Evolutionary conservation across 2,888 invertebrate species (phyloP).

Genomic region (Scelioninae gen. 1): DNA sequence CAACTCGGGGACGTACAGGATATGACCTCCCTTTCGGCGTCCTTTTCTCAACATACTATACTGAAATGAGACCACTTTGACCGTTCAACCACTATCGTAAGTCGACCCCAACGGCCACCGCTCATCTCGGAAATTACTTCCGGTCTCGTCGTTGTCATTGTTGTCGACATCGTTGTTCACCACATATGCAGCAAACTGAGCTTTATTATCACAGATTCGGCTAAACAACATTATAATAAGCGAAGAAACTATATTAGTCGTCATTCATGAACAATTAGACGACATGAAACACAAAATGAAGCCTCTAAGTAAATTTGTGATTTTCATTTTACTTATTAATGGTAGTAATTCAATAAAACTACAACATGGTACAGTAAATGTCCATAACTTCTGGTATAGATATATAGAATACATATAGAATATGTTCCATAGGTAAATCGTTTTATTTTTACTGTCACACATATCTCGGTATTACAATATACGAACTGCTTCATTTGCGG

Average conservation of each 20-base stretch:
- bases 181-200: conserved; percentile 62
- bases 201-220: conserved; percentile 46
- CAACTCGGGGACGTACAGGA: conserved; percentile 81
- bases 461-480: no score
- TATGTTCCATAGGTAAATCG: no score
- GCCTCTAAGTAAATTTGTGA: no score
- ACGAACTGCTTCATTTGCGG: background rate
- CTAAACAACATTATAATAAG: conserved; percentile 60
- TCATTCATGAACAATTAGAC: conserved; percentile 26
- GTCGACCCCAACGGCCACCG: conserved; percentile 75
- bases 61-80: conserved; percentile 84
- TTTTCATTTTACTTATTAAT: conserved; percentile 25
- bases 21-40: conserved; percentile 82
- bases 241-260: conserved; percentile 47
- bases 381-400: no score
- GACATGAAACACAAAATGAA: conserved; percentile 2
- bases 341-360: no score
- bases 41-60: conserved; percentile 75
- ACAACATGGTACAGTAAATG: no score
- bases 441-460: no score
- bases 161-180: conserved; percentile 70
- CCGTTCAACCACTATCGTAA: conserved; percentile 84
- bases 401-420: no score
- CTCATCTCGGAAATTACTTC: conserved; percentile 85
- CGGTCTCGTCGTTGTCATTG: conserved; percentile 79